These are phyloP conservation scores for Acromyrmex heyeri DNA, from an alignment of 1,140 invertebrate species.

Conservation along the genomic window DNA sequence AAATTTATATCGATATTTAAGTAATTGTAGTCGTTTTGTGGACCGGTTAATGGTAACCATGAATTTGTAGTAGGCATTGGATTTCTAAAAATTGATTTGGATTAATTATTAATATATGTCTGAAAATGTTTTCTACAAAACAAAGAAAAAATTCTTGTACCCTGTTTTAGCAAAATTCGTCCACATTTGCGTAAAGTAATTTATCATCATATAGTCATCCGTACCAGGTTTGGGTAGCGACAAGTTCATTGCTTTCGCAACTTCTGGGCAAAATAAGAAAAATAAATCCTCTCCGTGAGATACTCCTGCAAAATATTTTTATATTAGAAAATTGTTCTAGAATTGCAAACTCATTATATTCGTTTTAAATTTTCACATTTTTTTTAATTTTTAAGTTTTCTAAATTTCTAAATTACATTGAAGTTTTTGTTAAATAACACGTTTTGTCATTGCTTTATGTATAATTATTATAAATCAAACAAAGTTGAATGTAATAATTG, in stretches of 20 bases:
- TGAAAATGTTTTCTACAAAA: neutral
- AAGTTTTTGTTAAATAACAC: neutral
- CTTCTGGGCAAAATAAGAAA: constrained; percentile 72
- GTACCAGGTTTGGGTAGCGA: neutral
- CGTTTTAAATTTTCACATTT: neutral
- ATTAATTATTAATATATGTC: neutral
- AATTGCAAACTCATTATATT: neutral
- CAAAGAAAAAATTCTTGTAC: constrained; percentile 42
- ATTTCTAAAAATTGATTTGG: constrained; percentile 55
- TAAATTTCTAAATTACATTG: neutral
- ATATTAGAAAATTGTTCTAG: neutral
- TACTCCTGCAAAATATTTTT: constrained; percentile 68
- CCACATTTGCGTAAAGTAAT: constrained; percentile 78
- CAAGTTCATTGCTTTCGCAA: neutral
- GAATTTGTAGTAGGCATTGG: constrained; percentile 63
- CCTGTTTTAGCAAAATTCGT: constrained; percentile 76
- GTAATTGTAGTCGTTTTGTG: constrained; percentile 55
- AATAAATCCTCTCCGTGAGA: constrained; percentile 78
- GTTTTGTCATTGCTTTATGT: neutral
- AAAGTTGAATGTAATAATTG: neutral
- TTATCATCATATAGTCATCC: constrained; percentile 58
- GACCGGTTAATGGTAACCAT: constrained; percentile 68
- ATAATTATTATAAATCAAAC: neutral
- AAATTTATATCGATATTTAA: constrained; percentile 63
- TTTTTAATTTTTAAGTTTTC: neutral